phyloP scores from a whole-genome alignment of 2,797 vertebrate genomes.

The Tapera naevia region DNA sequence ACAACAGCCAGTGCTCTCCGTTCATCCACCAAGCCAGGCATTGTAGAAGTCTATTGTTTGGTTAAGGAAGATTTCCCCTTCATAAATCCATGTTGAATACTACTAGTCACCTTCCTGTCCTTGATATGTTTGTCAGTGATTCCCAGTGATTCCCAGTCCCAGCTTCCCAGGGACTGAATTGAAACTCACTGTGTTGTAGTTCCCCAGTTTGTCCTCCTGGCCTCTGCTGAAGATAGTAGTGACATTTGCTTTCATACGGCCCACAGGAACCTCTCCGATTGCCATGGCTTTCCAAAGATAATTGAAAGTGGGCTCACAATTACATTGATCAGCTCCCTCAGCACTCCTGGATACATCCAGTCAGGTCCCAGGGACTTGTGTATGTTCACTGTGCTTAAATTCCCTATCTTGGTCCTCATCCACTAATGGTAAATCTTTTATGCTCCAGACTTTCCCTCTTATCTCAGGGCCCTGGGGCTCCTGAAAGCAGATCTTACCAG shows the following conservation, averaged over 20 bases:
- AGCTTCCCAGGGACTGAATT: neutral
- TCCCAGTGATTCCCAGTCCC: neutral
- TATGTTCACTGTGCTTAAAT: neutral
- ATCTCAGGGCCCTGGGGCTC: neutral
- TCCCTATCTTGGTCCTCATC: neutral
- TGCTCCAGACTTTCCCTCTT: neutral
- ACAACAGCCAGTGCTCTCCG: neutral
- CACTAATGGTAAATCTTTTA: neutral
- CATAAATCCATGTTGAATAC: neutral
- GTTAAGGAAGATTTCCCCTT: neutral
- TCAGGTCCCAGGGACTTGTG: neutral
- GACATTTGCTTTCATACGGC: neutral
- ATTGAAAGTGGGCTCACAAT: neutral
- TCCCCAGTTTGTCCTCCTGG: neutral
- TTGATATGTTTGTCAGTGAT: neutral
- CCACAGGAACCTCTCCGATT: neutral
- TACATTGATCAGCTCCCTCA: neutral
- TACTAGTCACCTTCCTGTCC: neutral
- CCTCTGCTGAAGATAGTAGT: neutral
- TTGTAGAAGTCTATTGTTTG: neutral
- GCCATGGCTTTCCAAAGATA: neutral
- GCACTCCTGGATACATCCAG: neutral
- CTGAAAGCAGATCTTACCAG: neutral
- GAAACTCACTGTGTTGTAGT: neutral
- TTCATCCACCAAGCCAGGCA: neutral